Percentiles rank a stretch among this genome's conserved stretches.
phyloP scores from a whole-genome alignment of 92 coral and sea anemone genomes.

The Palythoa heliodiscus region DNA sequence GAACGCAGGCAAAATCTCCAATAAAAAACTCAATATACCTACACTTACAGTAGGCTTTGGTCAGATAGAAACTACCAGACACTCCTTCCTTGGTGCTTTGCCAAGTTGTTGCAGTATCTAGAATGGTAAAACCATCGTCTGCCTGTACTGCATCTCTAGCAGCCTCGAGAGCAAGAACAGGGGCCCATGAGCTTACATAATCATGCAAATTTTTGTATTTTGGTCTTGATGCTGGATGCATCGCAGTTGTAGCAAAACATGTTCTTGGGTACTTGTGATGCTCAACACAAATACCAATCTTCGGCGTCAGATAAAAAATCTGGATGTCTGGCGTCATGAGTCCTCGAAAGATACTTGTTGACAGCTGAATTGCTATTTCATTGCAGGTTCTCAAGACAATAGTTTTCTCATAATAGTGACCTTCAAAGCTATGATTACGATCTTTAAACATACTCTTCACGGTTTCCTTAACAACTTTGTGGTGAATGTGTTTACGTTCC shows the following conservation, averaged over 20 bases:
- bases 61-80: constrained; percentile 48
- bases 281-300: constrained; percentile 80
- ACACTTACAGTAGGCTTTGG: constrained; percentile 43
- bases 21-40: constrained; percentile 55
- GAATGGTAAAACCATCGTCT: constrained; percentile 71
- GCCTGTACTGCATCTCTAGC: constrained; percentile 78
- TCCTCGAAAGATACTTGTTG: constrained; percentile 64
- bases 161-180: constrained; percentile 88
- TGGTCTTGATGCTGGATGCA: constrained; percentile 61
- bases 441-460: background rate
- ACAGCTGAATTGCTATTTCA: constrained; percentile 69
- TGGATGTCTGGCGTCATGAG: constrained; percentile 78
- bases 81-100: background rate
- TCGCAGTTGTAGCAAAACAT: constrained; percentile 74
- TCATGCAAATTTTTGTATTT: constrained; percentile 51
- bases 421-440: constrained; percentile 20
- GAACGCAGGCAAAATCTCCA: constrained; percentile 80
- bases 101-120: constrained; percentile 51
- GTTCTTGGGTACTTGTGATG: constrained; percentile 76
- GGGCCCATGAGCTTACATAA: constrained; percentile 77
- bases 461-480: background rate
- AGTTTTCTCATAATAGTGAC: constrained; percentile 64
- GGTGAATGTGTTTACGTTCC: background rate
- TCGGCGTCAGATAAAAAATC: constrained; percentile 66
- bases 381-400: constrained; percentile 62